These are phyloP conservation scores for Leptodactylus fallax DNA, from an alignment of 2,797 vertebrate genomes.

Conservation along the genomic window DNA sequence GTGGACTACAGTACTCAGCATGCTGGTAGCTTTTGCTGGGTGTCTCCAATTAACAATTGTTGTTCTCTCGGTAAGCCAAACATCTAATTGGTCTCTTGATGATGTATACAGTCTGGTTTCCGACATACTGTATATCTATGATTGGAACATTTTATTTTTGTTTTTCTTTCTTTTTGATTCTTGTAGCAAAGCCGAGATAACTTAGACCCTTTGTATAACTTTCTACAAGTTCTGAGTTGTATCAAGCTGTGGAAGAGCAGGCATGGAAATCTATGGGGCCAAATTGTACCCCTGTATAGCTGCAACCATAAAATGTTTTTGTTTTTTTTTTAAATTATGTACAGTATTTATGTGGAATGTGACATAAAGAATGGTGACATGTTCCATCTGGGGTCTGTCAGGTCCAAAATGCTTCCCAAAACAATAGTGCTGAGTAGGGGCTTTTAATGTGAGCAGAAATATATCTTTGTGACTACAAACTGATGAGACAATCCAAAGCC, in stretches of 20 bases:
- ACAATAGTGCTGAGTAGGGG: no score
- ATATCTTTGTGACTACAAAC: no score
- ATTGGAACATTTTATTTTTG: constrained; percentile 2
- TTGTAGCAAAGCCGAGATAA: background rate
- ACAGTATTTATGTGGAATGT: no score
- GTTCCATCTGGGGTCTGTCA: no score
- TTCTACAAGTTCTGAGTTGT: background rate
- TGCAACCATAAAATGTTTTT: no score
- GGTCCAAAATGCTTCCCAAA: no score
- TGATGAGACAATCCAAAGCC: no score
- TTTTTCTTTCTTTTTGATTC: background rate
- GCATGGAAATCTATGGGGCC: background rate
- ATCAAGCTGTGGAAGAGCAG: background rate
- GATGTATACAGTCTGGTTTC: background rate
- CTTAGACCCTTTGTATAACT: background rate
- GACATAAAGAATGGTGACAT: no score
- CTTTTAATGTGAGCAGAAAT: no score
- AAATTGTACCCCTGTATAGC: background rate
- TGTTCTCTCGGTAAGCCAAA: background rate
- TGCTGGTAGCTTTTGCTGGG: background rate
- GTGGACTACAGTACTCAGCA: constrained; percentile 29
- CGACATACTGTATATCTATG: background rate
- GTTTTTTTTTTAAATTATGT: no score
- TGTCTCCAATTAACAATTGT: constrained; percentile 18
- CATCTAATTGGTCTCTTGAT: background rate